Percentiles rank a stretch among this genome's conserved stretches.
Evolutionary conservation across 2,797 vertebrate species (phyloP).

Genomic region (Gymnoscopelus braueri): DNA sequence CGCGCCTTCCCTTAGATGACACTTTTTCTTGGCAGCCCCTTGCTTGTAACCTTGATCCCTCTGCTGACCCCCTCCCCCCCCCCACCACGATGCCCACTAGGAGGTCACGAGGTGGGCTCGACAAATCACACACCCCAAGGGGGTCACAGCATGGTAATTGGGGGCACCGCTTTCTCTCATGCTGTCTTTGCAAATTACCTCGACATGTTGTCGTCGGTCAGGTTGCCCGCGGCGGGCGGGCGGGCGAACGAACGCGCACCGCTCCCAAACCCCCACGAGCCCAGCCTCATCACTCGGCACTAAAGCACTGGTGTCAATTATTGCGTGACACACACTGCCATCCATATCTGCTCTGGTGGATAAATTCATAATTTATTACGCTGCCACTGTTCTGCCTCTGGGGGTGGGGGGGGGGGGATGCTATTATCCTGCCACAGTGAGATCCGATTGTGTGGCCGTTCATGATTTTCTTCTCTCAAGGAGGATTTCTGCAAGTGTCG

Average conservation of each 20-base stretch:
- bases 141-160: conserved; percentile 50
- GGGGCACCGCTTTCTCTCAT: conserved; percentile 43
- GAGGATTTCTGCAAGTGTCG: conserved; percentile 58
- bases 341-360: conserved; percentile 68
- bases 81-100: conserved; percentile 7
- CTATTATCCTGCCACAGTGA: conserved; percentile 65
- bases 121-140: conserved; percentile 30
- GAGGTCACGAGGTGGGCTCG: conserved; percentile 29
- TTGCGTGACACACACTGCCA: conserved; percentile 57
- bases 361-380: conserved; percentile 74
- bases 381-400: conserved; percentile 57
- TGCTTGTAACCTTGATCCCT: conserved; percentile 26
- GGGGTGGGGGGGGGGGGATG: conserved; percentile 62
- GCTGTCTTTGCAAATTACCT: conserved; percentile 60
- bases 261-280: conserved; percentile 41
- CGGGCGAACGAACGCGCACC: conserved; percentile 28
- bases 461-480: conserved; percentile 61
- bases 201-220: conserved; percentile 38
- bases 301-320: conserved; percentile 68
- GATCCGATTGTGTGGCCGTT: conserved; percentile 73
- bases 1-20: background rate
- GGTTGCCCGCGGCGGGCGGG: conserved; percentile 38
- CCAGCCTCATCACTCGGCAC: conserved; percentile 48
- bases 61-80: background rate
- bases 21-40: conserved; percentile 12